Conservation (phyloP, 2,113 vertebrate species). For the Sinocyclocheilus anophthalmus region DNA sequence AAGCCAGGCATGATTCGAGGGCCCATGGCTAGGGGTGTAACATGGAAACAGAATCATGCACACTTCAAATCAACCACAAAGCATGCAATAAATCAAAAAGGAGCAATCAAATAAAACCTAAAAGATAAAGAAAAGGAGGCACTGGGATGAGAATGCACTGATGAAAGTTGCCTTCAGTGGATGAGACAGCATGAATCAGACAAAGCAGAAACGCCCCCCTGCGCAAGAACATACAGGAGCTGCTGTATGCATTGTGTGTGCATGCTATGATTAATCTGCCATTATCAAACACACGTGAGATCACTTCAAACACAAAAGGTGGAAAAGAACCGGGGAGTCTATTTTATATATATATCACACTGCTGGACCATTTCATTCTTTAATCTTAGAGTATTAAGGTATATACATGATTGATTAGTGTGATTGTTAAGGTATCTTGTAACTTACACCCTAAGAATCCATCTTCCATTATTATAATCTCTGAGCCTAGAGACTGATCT, state of each 20-base stretch:
- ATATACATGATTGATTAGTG: not conserved
- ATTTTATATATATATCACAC: not conserved
- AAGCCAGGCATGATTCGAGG: not conserved
- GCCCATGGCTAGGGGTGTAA: not conserved
- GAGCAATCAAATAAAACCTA: not conserved
- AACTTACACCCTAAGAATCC: not conserved
- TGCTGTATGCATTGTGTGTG: constrained; percentile 51
- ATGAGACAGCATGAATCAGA: constrained; percentile 64
- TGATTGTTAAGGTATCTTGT: not conserved
- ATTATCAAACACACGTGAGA: constrained; percentile 25
- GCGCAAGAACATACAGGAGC: constrained; percentile 57
- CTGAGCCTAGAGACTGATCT: not conserved
- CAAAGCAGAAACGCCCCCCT: constrained; percentile 78
- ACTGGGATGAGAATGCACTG: constrained; percentile 3
- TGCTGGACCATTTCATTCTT: not conserved
- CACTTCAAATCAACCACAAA: not conserved
- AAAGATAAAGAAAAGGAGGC: not conserved
- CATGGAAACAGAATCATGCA: not conserved
- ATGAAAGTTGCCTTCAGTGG: constrained; percentile 41
- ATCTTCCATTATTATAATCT: not conserved
- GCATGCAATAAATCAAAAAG: not conserved
- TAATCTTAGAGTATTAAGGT: not conserved
- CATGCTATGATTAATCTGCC: constrained; percentile 13
- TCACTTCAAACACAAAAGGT: not conserved
- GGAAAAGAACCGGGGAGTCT: not conserved